These are phyloP conservation scores for Pseudeuparius sepicola DNA, from an alignment of 2,888 invertebrate genomes.

Conservation along the genomic window DNA sequence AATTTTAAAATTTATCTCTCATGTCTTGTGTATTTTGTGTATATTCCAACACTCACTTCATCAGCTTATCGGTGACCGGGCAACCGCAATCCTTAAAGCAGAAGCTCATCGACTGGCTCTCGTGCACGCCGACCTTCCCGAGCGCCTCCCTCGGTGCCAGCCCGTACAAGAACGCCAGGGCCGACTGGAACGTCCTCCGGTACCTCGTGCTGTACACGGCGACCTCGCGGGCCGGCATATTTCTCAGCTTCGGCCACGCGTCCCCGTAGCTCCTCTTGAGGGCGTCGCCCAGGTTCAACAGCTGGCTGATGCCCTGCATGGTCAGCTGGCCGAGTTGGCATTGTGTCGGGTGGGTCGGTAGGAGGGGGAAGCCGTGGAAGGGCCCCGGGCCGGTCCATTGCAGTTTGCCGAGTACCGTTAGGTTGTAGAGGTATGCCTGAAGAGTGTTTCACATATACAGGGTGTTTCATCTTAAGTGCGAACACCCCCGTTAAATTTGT, in stretches of 20 bases:
- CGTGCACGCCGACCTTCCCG: conserved; percentile 55
- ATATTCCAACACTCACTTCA: conserved; percentile 41
- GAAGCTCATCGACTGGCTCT: conserved; percentile 73
- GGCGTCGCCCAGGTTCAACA: conserved; percentile 46
- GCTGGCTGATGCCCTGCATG: conserved; percentile 47
- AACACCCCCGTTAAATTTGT: too few relatives aligned
- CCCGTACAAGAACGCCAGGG: conserved; percentile 66
- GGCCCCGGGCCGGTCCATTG: conserved; percentile 71
- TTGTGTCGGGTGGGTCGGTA: conserved; percentile 54
- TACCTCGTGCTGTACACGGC: conserved; percentile 74
- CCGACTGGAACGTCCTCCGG: conserved; percentile 84
- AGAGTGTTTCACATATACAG: too few relatives aligned
- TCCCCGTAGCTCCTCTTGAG: conserved; percentile 50
- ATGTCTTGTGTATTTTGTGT: too few relatives aligned
- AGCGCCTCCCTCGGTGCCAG: conserved; percentile 58
- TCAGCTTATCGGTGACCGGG: conserved; percentile 52
- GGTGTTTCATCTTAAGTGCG: too few relatives aligned
- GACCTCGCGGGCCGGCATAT: conserved; percentile 47
- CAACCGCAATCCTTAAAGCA: conserved; percentile 83
- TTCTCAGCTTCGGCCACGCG: conserved; percentile 39
- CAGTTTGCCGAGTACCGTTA: conserved; percentile 48
- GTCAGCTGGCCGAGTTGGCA: conserved; percentile 85
- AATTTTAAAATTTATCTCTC: too few relatives aligned
- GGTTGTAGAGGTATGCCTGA: conserved; percentile 48
- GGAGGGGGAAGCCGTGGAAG: conserved; percentile 73